Percentiles rank a stretch among this genome's conserved stretches.
These are phyloP conservation scores for Lissocephala sabroskyi DNA, from an alignment of 2,888 invertebrate genomes.

Conservation along the genomic window DNA sequence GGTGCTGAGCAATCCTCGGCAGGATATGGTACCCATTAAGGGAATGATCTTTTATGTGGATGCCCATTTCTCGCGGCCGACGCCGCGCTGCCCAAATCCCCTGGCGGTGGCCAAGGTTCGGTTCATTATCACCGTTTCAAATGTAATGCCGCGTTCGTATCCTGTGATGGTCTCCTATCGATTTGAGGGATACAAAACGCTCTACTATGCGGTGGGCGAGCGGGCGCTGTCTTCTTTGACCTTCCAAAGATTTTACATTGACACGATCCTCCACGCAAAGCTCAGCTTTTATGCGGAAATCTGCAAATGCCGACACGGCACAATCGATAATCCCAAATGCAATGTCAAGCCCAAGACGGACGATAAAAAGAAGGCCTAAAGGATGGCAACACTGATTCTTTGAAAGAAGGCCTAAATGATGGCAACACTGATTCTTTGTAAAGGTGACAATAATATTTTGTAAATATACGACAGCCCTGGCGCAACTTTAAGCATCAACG, in stretches of 20 bases:
- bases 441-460: too few relatives aligned
- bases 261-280: conserved; percentile 55
- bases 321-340: conserved; percentile 24
- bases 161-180: conserved; percentile 66
- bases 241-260: conserved; percentile 62
- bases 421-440: too few relatives aligned
- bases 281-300: conserved; percentile 54
- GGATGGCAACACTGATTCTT: too few relatives aligned
- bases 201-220: conserved; percentile 50
- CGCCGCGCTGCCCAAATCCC: conserved; percentile 64
- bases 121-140: conserved; percentile 57
- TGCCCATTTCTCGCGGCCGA: conserved; percentile 66
- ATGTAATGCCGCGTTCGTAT: conserved; percentile 39
- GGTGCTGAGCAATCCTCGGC: conserved; percentile 35
- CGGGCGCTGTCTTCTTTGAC: conserved; percentile 23
- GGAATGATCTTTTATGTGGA: conserved; percentile 55
- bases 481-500: too few relatives aligned
- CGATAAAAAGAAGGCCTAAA: too few relatives aligned
- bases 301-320: conserved; percentile 51
- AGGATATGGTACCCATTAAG: conserved; percentile 30
- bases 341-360: too few relatives aligned
- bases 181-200: conserved; percentile 61
- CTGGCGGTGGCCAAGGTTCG: conserved; percentile 66
- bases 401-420: too few relatives aligned
- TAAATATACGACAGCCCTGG: too few relatives aligned